These are phyloP conservation scores for Ophion ventricosus DNA, from an alignment of 2,888 invertebrate genomes.

Conservation along the genomic window DNA sequence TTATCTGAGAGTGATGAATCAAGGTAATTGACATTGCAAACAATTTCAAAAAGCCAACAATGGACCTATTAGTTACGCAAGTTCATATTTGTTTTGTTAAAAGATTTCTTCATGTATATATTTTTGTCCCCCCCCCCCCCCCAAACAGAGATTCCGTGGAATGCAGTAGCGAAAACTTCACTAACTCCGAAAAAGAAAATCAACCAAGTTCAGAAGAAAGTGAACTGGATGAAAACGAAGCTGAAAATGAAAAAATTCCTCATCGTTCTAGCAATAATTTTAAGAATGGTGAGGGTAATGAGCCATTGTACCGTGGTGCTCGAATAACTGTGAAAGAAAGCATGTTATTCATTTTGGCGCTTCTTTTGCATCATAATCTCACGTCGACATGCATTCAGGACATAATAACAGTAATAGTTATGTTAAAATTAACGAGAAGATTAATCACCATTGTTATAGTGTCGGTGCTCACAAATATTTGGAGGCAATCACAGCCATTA, in stretches of 20 bases:
- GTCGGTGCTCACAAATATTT: too few species aligned
- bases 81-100: too few species aligned
- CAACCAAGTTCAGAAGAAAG: background rate
- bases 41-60: too few species aligned
- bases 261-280: background rate
- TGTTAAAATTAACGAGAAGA: background rate
- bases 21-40: slow-evolving; percentile 10
- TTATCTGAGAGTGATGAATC: background rate
- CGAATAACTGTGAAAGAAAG: slow-evolving; percentile 11
- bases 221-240: background rate
- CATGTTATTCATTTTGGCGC: background rate
- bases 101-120: too few species aligned
- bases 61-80: too few species aligned
- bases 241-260: slow-evolving; percentile 1
- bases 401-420: background rate
- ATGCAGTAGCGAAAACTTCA: too few species aligned
- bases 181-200: background rate
- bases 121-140: too few species aligned
- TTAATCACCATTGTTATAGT: background rate
- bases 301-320: slow-evolving; percentile 9
- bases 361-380: too few species aligned
- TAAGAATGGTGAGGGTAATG: background rate
- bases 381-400: background rate
- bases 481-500: too few species aligned
- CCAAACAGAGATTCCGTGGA: too few species aligned